Conservation (phyloP, 2,797 vertebrate species). For the Neosilurus mollespiculum region DNA sequence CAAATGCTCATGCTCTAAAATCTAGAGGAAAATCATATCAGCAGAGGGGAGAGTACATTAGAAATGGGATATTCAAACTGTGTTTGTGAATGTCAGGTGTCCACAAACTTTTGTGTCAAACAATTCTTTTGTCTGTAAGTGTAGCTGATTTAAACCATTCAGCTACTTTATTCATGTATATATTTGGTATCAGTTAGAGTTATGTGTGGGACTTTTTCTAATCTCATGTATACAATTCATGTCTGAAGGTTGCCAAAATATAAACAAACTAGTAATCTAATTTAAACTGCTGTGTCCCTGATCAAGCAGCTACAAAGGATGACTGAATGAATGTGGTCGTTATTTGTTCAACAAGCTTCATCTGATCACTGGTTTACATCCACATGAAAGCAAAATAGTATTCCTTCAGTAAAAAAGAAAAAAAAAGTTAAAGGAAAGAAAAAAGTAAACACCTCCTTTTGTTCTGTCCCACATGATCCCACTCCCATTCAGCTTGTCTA, state of each 20-base stretch:
- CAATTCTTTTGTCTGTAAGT: neutral
- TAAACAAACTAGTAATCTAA: constrained; percentile 10
- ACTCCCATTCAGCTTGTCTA: neutral
- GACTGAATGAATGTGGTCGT: neutral
- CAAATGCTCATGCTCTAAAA: neutral
- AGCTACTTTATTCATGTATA: neutral
- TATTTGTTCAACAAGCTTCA: neutral
- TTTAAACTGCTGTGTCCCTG: neutral
- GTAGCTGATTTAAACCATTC: neutral
- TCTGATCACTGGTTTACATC: neutral
- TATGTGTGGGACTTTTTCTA: neutral
- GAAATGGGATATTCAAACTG: neutral
- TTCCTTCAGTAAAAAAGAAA: neutral
- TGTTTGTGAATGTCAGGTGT: neutral
- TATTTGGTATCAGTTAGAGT: neutral
- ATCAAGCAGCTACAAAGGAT: neutral
- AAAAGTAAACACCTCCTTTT: neutral
- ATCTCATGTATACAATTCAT: neutral
- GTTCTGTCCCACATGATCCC: too few species aligned
- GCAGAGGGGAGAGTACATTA: neutral
- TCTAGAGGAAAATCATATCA: neutral
- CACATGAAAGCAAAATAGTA: neutral
- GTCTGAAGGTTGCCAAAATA: neutral
- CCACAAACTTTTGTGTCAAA: neutral
- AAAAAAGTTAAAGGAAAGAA: too few species aligned